phyloP scores from a whole-genome alignment of 2,888 invertebrate species.

The Dione juno region DNA sequence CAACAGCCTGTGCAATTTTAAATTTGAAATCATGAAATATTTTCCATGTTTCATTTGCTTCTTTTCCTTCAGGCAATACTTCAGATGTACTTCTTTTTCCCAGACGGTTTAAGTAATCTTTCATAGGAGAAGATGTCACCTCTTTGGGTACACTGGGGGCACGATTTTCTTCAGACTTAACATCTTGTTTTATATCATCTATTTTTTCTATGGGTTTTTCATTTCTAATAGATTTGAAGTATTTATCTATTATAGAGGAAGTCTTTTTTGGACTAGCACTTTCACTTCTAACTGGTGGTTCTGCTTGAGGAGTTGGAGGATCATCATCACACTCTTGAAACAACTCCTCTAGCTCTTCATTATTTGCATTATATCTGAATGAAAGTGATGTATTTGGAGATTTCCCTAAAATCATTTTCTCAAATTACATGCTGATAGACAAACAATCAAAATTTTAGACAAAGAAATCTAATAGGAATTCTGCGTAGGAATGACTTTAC shows the following conservation, averaged over 20 bases:
- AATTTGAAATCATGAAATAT: slow-evolving; percentile 88
- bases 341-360: slow-evolving; percentile 88
- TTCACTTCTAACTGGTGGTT: slow-evolving; percentile 68
- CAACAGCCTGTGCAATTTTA: slow-evolving; percentile 90
- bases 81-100: slow-evolving; percentile 86
- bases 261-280: slow-evolving; percentile 74
- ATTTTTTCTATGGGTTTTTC: slow-evolving; percentile 64
- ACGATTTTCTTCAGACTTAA: slow-evolving; percentile 62
- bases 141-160: slow-evolving; percentile 62
- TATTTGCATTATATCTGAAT: slow-evolving; percentile 90
- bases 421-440: neutral
- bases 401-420: slow-evolving; percentile 64
- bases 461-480: slow-evolving; percentile 33
- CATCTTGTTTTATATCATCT: slow-evolving; percentile 62
- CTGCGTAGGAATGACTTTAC: slow-evolving; percentile 27
- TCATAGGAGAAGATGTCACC: slow-evolving; percentile 79
- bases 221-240: slow-evolving; percentile 74
- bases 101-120: slow-evolving; percentile 82
- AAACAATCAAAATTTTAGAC: slow-evolving; percentile 19
- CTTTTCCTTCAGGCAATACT: slow-evolving; percentile 70
- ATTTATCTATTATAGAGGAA: slow-evolving; percentile 77
- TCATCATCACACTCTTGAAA: slow-evolving; percentile 85
- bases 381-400: slow-evolving; percentile 80
- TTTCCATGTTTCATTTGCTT: slow-evolving; percentile 87
- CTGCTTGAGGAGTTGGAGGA: slow-evolving; percentile 75